Evolutionary conservation across 2,888 invertebrate species (phyloP).

Genomic region (Parochlus steinenii): DNA sequence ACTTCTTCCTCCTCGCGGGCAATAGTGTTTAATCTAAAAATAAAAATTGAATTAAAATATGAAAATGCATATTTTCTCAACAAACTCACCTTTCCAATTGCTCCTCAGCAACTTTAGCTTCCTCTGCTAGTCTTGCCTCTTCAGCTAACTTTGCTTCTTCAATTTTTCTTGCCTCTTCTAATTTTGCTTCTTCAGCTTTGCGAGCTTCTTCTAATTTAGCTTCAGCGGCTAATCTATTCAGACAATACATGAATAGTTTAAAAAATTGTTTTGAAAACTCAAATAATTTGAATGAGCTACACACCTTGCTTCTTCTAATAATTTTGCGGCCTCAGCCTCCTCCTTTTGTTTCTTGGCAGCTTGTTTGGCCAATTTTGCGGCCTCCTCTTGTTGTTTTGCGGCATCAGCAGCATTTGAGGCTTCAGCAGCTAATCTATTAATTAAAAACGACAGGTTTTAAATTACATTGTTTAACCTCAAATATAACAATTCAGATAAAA

Average conservation of each 20-base stretch:
- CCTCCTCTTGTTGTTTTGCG: slow-evolving; percentile 16
- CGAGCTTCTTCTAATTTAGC: slow-evolving; percentile 28
- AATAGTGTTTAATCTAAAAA: slow-evolving; percentile 33
- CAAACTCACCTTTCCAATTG: slow-evolving; percentile 35
- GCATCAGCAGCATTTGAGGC: slow-evolving; percentile 19
- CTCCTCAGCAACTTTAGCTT: slow-evolving; percentile 34
- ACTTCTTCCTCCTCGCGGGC: slow-evolving; percentile 46
- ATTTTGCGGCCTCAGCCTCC: slow-evolving; percentile 25
- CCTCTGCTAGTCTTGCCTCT: slow-evolving; percentile 32
- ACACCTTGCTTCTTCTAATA: slow-evolving; percentile 30
- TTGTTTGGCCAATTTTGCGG: slow-evolving; percentile 27
- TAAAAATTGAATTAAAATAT: too few relatives aligned
- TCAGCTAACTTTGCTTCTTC: slow-evolving; percentile 3
- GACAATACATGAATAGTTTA: too few relatives aligned
- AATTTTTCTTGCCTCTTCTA: slow-evolving; percentile 16
- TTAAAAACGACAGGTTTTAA: background rate
- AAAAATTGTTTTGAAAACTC: too few relatives aligned
- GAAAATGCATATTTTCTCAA: slow-evolving; percentile 41
- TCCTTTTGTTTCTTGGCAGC: too few relatives aligned
- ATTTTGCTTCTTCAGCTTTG: slow-evolving; percentile 31
- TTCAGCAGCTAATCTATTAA: slow-evolving; percentile 9
- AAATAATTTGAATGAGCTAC: too few relatives aligned
- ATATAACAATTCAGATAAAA: background rate
- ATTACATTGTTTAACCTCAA: background rate
- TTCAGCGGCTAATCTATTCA: slow-evolving; percentile 28